These are phyloP conservation scores for Microctenopoma steveboyesi DNA, from an alignment of 2,797 vertebrate genomes.

Conservation along the genomic window DNA sequence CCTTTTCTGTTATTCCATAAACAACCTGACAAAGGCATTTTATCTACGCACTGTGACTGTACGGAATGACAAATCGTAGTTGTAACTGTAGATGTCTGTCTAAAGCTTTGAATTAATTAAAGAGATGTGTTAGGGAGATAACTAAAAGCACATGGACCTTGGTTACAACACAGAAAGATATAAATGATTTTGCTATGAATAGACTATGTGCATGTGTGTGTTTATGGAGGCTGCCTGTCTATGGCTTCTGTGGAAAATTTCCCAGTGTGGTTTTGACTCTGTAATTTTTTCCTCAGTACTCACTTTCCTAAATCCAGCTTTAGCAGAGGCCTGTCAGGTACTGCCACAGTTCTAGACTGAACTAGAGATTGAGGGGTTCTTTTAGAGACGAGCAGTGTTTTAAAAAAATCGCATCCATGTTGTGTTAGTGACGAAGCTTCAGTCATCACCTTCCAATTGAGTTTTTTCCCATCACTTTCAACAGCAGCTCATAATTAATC, in stretches of 20 bases:
- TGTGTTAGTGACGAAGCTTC: conserved; percentile 1
- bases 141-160: conserved; percentile 10
- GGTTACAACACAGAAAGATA: conserved; percentile 3
- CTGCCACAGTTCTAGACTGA: not conserved
- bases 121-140: not conserved
- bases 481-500: conserved; percentile 21
- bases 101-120: not conserved
- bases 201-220: conserved; percentile 25
- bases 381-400: not conserved
- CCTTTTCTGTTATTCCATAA: no score
- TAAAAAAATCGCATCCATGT: not conserved
- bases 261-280: conserved; percentile 45
- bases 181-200: conserved; percentile 30
- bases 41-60: no score
- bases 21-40: no score
- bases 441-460: conserved; percentile 30
- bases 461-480: conserved; percentile 11
- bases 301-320: conserved; percentile 29
- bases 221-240: conserved; percentile 19
- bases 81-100: not conserved
- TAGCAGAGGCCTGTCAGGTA: conserved; percentile 10
- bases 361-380: not conserved
- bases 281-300: conserved; percentile 42
- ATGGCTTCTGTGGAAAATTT: conserved; percentile 46
- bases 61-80: no score